These are phyloP conservation scores for Podilymbus podiceps DNA, from an alignment of 2,113 vertebrate species.

Conservation along the genomic window DNA sequence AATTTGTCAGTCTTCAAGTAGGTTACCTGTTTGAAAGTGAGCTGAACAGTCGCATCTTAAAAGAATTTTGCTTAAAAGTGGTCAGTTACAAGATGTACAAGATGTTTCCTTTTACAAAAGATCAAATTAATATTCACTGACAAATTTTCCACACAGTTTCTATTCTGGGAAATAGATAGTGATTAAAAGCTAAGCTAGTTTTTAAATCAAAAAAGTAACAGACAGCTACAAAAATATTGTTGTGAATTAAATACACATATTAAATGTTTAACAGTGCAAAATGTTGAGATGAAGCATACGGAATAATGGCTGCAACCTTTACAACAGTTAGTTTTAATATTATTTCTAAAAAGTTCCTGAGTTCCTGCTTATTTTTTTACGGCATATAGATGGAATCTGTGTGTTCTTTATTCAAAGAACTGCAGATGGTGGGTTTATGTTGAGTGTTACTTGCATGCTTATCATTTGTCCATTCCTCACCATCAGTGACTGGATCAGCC, in stretches of 20 bases:
- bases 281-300: constrained; percentile 76
- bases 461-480: constrained; percentile 70
- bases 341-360: constrained; percentile 71
- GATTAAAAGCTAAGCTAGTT: constrained; percentile 60
- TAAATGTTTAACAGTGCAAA: constrained; percentile 78
- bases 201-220: constrained; percentile 64
- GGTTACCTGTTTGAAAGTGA: constrained; percentile 18
- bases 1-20: not conserved
- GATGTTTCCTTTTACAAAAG: constrained; percentile 40
- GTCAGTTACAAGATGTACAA: constrained; percentile 40
- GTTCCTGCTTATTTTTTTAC: constrained; percentile 48
- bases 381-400: constrained; percentile 51
- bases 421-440: constrained; percentile 48
- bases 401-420: constrained; percentile 43
- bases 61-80: constrained; percentile 28
- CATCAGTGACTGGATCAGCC: constrained; percentile 64
- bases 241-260: constrained; percentile 73
- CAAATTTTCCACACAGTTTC: constrained; percentile 19
- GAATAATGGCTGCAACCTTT: constrained; percentile 72
- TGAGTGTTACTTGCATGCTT: constrained; percentile 23
- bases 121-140: constrained; percentile 24
- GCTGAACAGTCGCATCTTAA: not conserved
- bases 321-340: constrained; percentile 55
- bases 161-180: constrained; percentile 53
- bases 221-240: constrained; percentile 70